Base-by-base conservation (phyloP, 2,888 invertebrate genomes). In the Lepidonotus clava region DNA sequence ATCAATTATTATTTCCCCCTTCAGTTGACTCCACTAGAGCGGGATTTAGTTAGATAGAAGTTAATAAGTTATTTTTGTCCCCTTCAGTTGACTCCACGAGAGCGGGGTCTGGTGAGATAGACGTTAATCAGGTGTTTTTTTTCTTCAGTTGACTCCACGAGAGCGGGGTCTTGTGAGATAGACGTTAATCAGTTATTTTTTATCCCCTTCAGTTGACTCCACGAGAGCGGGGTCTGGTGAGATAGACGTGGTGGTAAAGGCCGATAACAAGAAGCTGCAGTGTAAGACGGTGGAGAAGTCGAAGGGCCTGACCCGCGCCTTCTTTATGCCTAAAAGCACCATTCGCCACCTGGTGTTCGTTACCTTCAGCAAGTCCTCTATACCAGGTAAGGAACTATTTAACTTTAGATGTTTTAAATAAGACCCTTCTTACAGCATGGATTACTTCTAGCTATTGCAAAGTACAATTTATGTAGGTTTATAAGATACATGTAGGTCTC, bases 301-400 rank as follows among this genome's bases (percentile, higher is more conserved):
- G 66, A 98, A 98, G 94, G 98, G 99, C 0, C 96, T 97, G 91
- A 99, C 99, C 93, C 95, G 98, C 77, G 98, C 98, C 40, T 98
- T 98, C 95, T 99, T 99, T 95, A 98, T 98, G 92, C 99, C 99
- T 0, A 97, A 97, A 53, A 98, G 98, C 95, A 96, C 98, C 0
- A 97, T 97, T 0, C 96, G 97, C 0, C 99, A 99, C 94, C 97
- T 97, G 32, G 95, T 99, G 0, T 98, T 98, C 76, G 98, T 99
- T 41, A 96, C 97, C 95, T 98, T 98, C 94, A 98, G 98, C 93
- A 97, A 97, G 83, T 98, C 98, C 94, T 97, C 98, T 36, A 98
- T 98, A 41, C 96, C 96, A 91, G 96, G 96, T 95, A 36, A 80
- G 28, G 14, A 61, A n/a, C 61, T 56, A 83, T 84, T 1, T 21